These are phyloP conservation scores for Typhlomys cinereus DNA, from an alignment of 2,113 vertebrate genomes.

Conservation along the genomic window DNA sequence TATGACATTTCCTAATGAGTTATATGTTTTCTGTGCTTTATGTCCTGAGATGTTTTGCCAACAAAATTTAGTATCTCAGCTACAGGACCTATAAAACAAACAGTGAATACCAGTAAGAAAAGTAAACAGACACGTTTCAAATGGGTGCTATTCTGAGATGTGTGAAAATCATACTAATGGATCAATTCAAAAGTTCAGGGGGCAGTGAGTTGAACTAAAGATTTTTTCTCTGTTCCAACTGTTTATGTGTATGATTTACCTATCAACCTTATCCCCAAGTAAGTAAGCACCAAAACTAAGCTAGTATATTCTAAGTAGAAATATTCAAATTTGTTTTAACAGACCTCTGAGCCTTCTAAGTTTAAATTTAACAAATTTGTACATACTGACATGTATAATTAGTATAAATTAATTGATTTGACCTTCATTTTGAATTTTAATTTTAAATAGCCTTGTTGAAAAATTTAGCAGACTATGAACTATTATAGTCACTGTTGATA, in stretches of 20 bases:
- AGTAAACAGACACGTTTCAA: not conserved
- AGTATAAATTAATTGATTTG: constrained; percentile 40
- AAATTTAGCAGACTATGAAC: constrained; percentile 49
- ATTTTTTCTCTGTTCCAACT: constrained; percentile 2
- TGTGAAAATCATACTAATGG: not conserved
- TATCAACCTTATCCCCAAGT: constrained; percentile 37
- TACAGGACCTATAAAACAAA: constrained; percentile 30
- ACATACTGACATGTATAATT: not conserved
- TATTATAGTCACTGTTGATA: constrained; percentile 49
- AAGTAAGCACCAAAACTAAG: constrained; percentile 29
- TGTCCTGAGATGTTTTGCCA: constrained; percentile 45
- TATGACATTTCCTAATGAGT: constrained; percentile 53
- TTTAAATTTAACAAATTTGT: constrained; percentile 30
- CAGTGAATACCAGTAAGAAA: constrained; percentile 27
- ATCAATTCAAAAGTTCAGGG: constrained; percentile 29
- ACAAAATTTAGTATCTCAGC: constrained; percentile 43
- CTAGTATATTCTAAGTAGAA: constrained; percentile 39
- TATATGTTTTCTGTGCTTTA: constrained; percentile 59
- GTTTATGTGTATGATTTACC: not conserved
- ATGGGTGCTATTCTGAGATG: not conserved
- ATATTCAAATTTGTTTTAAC: constrained; percentile 42
- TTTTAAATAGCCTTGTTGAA: constrained; percentile 56
- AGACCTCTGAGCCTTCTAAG: constrained; percentile 24
- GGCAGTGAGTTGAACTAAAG: constrained; percentile 15
- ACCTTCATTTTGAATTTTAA: constrained; percentile 58